Conservation (phyloP, 2,888 invertebrate species). For the Venustoraphidia nigricollis region DNA sequence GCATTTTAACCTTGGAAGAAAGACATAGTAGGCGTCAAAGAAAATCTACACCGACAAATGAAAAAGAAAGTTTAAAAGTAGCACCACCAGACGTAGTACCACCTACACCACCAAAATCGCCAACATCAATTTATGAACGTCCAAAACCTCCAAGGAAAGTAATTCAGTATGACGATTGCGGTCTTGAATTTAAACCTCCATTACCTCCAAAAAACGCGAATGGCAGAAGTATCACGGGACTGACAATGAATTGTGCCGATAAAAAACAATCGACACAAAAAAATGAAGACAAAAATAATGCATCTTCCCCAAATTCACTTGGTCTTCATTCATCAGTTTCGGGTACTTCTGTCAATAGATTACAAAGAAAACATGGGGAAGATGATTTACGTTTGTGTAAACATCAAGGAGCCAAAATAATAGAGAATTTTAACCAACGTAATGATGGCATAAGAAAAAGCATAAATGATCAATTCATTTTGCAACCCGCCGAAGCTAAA, state of each 20-base stretch:
- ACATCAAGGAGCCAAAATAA: background rate
- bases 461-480: constrained; percentile 20
- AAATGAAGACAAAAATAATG: constrained; percentile 5
- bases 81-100: constrained; percentile 55
- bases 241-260: background rate
- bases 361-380: constrained; percentile 7
- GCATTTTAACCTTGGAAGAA: constrained; percentile 52
- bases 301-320: constrained; percentile 22
- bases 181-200: constrained; percentile 21
- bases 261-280: background rate
- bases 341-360: constrained; percentile 35
- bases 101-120: constrained; percentile 39
- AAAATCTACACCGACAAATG: constrained; percentile 35
- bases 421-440: constrained; percentile 1
- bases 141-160: constrained; percentile 41
- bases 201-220: constrained; percentile 47
- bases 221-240: constrained; percentile 42
- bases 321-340: constrained; percentile 17
- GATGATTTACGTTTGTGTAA: background rate
- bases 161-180: constrained; percentile 20
- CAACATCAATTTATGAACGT: constrained; percentile 39
- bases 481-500: constrained; percentile 15
- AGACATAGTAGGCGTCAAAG: constrained; percentile 61
- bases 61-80: constrained; percentile 30
- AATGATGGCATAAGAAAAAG: constrained; percentile 15